A percentile compares a stretch with the other conserved stretches of the same genome.
phyloP scores from a whole-genome alignment of 2,113 vertebrate species.

The Prunella fulvescens region DNA sequence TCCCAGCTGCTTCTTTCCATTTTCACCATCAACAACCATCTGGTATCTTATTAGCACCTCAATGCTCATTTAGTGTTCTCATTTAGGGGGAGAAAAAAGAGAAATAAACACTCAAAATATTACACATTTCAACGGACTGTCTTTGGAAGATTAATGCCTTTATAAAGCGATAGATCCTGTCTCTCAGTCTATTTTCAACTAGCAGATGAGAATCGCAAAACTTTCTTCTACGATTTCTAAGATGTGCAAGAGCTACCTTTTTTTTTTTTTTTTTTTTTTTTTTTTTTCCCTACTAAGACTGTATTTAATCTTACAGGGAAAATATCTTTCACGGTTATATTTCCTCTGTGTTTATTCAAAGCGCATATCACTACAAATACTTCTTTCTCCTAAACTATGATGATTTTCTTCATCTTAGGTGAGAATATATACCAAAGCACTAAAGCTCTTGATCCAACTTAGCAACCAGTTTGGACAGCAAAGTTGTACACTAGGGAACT shows the following conservation, averaged over 20 bases:
- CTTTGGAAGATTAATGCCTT: constrained; percentile 34
- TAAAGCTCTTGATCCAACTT: neutral
- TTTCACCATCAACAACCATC: constrained; percentile 87
- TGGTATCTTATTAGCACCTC: constrained; percentile 87
- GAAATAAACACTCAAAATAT: constrained; percentile 71
- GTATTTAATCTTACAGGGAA: neutral
- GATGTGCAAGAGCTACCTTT: neutral
- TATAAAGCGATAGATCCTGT: neutral
- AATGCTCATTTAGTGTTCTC: constrained; percentile 83
- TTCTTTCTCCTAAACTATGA: neutral
- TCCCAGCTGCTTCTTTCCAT: constrained; percentile 87
- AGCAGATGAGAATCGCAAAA: neutral
- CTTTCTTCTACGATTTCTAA: neutral
- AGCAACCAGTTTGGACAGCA: neutral
- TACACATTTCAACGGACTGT: constrained; percentile 21
- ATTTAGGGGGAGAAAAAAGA: constrained; percentile 63
- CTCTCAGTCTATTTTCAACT: neutral
- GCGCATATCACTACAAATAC: neutral
- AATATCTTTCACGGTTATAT: neutral
- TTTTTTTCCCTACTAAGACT: neutral
- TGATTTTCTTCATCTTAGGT: neutral
- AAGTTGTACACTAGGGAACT: neutral
- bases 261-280: neutral
- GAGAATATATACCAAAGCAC: neutral
- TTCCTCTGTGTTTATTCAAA: neutral